Base-by-base conservation (phyloP, 2,888 invertebrate species). In the Cheilosia vulpina region DNA sequence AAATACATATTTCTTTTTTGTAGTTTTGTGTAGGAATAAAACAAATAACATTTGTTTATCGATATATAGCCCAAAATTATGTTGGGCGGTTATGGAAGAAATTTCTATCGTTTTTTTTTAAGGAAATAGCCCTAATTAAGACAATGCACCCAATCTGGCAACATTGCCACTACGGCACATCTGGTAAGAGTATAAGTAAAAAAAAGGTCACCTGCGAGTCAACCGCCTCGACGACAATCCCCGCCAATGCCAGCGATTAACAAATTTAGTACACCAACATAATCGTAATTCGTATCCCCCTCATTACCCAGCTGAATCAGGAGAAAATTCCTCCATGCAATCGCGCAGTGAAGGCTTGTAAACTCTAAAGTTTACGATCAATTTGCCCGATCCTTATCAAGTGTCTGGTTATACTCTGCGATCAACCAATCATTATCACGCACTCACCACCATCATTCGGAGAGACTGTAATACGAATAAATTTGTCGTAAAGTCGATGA, bases 351-450 rank as follows among this genome's bases (percentile, higher is more conserved):
- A 60, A 55, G 57, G 41, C 58, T 58, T 76, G 53, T 83, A 78
- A 72, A 78, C 50, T 83, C 7, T 5, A 17, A 52, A 68, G 50
- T 83, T 83, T 83, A 83, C 24, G 66, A 72, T 57, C 52, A 50
- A 57, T 38, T 34, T 34, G 13, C 21, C 21, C 63, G 73, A 78
- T 83, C 55, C 63, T 41, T 83, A 83, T 83, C 83, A n/a, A 19
- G n/a, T 11, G 52, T n/a, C 21, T 17, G 43, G 15, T n/a, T 66
- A 19, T 66, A 19, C 60, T 55, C 38, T 45, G 55, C 47, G 45
- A 71, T 68, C 60, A 31, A 68, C 65, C 69, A 75, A 79, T 79
- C 78, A 69, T 78, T 73, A 79, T 69, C 78, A 73, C 73, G 73
- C 79, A 83, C 73, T 75, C 57, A 57, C 55, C 53, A 62, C 24